Evolutionary conservation across 2,113 vertebrate species (phyloP), one percentile per base, ranked within the genome.

Genomic region (Engraulis encrasicolus): DNA sequence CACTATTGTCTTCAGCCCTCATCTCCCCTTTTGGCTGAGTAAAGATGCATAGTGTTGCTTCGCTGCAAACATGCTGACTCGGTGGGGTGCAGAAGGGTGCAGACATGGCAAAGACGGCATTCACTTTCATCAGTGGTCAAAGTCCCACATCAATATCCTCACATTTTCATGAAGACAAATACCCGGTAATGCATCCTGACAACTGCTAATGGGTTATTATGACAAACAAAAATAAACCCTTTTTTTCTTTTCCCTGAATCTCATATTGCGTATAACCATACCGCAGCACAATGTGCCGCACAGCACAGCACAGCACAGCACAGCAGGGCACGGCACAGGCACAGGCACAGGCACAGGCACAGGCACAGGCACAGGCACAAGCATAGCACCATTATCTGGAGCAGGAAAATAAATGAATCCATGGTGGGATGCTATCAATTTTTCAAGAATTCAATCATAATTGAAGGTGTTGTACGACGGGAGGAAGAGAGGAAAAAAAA

Each of bases 1-100:
- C 82, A 74, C 84, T 81, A 87, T 92, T 90, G 92, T 90, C 89
- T 87, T 23, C 38, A 78, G 52, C 86, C 86, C 84, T 89, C 86
- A 90, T 91, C 89, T 90, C 87, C 84, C 66, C n/a, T 81, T 86
- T 90, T 87, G 86, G 91, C 85, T 87, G 82, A 54, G 80, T n/a
- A n/a, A n/a, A n/a, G n/a, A 79, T 86, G 89, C 84, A 89, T 81
- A n/a, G n/a, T n/a, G n/a, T n/a, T n/a, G n/a, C 89, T 92, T 90
- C 83, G 58, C 78, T 80, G 58, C 80, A 54, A 91, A 92, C 89
- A 81, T 86, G 91, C 91, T 93, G 92, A 93, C 89, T 83, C 83
- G 49, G 74, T 89, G n/a, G n/a, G n/a, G 86, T 83, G 88, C 52
- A 83, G 61, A 38, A n/a, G 37, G 82, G 40, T 81, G 87, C 85